Percentiles rank a stretch among this genome's conserved stretches.
These are phyloP conservation scores for Amphibalanus amphitrite DNA, from an alignment of 1,140 invertebrate genomes.

Conservation along the genomic window DNA sequence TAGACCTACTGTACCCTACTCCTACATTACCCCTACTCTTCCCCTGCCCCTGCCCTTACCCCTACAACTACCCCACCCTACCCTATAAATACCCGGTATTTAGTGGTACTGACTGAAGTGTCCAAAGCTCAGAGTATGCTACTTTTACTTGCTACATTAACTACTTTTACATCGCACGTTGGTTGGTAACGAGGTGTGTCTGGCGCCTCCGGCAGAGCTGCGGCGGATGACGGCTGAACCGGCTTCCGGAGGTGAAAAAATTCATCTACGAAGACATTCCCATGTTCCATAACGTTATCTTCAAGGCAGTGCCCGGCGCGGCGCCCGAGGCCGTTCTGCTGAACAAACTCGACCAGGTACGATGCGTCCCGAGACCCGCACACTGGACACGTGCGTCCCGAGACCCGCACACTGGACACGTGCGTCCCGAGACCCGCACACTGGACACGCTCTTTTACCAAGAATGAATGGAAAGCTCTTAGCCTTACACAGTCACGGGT, in stretches of 20 bases:
- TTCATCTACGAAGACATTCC: slow-evolving; percentile 57
- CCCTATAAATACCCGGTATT: not conserved
- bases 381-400: no score
- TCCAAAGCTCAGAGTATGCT: not conserved
- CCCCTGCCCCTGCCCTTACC: no score
- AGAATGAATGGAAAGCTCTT: not conserved
- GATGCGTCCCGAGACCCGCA: not conserved
- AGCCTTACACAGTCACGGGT: not conserved
- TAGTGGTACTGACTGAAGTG: not conserved
- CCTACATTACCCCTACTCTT: no score
- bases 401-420: no score
- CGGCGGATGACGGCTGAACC: slow-evolving; percentile 51
- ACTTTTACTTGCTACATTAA: not conserved
- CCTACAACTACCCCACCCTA: no score
- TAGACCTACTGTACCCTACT: no score
- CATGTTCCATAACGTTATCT: slow-evolving; percentile 42
- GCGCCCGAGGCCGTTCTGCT: slow-evolving; percentile 45
- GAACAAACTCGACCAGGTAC: slow-evolving; percentile 34
- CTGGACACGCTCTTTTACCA: not conserved
- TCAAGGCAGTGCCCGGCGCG: slow-evolving; percentile 47
- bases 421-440: no score
- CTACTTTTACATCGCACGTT: not conserved
- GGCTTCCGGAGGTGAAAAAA: slow-evolving; percentile 48
- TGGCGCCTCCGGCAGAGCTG: slow-evolving; percentile 43
- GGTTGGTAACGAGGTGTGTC: not conserved